Percentiles rank a stretch among this genome's conserved stretches.
phyloP scores from a whole-genome alignment of 2,797 vertebrate species.

The Sebastes minor region DNA sequence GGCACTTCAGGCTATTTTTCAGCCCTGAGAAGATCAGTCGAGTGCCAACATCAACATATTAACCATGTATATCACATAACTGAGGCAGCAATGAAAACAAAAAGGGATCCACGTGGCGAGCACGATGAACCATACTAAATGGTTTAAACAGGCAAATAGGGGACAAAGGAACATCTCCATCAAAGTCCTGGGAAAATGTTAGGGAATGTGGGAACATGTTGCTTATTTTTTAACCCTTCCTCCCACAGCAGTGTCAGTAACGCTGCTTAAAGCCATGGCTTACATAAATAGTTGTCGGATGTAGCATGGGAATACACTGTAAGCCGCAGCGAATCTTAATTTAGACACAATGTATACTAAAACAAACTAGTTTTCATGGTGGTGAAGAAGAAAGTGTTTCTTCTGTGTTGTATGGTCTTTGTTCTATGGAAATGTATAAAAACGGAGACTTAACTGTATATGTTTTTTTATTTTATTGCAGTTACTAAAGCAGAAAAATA shows the following conservation, averaged over 20 bases:
- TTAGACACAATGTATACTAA: neutral
- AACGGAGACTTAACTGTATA: neutral
- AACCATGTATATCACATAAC: conserved; percentile 43
- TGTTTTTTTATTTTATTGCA: neutral
- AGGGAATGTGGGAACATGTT: conserved; percentile 24
- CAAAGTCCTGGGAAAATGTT: conserved; percentile 49
- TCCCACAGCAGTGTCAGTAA: conserved; percentile 15
- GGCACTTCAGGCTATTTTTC: conserved; percentile 14
- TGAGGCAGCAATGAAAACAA: conserved; percentile 38
- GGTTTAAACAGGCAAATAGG: conserved; percentile 8
- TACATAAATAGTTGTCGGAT: neutral
- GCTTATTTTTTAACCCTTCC: conserved; percentile 12
- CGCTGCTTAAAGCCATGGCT: neutral
- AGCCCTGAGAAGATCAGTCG: conserved; percentile 22
- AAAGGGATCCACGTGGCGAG: conserved; percentile 27
- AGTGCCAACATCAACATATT: conserved; percentile 53
- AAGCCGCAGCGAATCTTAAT: neutral
- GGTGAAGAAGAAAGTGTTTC: neutral
- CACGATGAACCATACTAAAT: conserved; percentile 31
- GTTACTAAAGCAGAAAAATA: neutral
- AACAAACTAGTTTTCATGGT: neutral
- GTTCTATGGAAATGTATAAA: neutral
- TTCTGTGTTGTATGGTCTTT: neutral
- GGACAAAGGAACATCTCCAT: conserved; percentile 27
- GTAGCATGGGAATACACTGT: neutral